Conservation (phyloP, 1,140 invertebrate species). For the Cherax quadricarinatus region DNA sequence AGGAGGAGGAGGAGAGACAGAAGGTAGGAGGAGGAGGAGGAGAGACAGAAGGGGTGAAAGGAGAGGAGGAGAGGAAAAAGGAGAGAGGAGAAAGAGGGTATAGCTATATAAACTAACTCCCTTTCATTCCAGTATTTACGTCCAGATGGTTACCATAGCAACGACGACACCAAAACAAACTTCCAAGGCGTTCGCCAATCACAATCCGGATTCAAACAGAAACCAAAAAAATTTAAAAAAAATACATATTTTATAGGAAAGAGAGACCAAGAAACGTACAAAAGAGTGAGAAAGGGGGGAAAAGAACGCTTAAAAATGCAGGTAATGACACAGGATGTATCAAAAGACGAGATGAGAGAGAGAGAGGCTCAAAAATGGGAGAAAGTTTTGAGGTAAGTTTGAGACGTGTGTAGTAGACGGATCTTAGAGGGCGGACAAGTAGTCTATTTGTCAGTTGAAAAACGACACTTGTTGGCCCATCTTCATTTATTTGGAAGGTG, state of each 20-base stretch:
- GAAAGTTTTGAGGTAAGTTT: not conserved
- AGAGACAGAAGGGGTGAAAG: not conserved
- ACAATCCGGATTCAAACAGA: not conserved
- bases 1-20: not conserved
- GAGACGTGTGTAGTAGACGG: not conserved
- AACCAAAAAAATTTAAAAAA: not conserved
- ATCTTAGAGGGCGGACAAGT: too few relatives aligned
- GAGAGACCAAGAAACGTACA: not conserved
- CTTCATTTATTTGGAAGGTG: not conserved
- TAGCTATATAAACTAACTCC: not conserved
- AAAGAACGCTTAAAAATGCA: not conserved
- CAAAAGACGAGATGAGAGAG: not conserved
- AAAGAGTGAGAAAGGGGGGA: not conserved
- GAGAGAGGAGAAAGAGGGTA: not conserved
- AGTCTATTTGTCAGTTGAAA: not conserved
- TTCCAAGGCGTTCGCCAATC: not conserved
- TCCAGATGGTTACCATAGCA: not conserved
- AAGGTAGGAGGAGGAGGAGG: too few relatives aligned
- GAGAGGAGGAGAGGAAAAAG: not conserved
- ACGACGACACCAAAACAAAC: conserved; percentile 16
- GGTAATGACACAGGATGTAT: not conserved
- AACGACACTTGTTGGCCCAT: not conserved
- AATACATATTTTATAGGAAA: not conserved
- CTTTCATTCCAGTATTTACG: not conserved
- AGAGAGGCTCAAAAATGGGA: not conserved